Evolutionary conservation across 2,888 invertebrate genomes (phyloP).

Genomic region (Tenthredo livida): DNA sequence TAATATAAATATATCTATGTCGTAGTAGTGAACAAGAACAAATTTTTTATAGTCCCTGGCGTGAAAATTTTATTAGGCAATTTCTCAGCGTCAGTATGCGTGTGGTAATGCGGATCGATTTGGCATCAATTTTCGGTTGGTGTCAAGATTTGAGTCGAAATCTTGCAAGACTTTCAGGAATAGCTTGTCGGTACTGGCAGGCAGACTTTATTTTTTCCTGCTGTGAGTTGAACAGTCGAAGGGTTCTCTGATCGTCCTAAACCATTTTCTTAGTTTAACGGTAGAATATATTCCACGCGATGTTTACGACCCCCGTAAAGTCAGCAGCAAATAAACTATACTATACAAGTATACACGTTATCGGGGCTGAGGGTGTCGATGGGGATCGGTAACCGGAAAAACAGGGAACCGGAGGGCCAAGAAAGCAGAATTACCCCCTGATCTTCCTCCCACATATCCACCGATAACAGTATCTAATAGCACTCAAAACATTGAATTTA

Average conservation of each 20-base stretch:
- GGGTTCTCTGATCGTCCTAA: background rate
- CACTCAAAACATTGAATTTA: conserved; percentile 38
- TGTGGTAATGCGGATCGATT: background rate
- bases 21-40: too few relatives aligned
- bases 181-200: background rate
- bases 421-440: background rate
- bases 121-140: background rate
- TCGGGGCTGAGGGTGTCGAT: background rate
- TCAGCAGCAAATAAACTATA: conserved; percentile 33
- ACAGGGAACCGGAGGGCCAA: background rate
- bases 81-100: background rate
- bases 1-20: too few relatives aligned
- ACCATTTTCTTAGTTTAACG: conserved; percentile 11
- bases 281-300: conserved; percentile 26
- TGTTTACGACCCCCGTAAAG: conserved; percentile 27
- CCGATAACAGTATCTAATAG: conserved; percentile 5
- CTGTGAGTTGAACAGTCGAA: background rate
- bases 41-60: too few relatives aligned
- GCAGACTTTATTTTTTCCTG: background rate
- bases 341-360: conserved; percentile 17
- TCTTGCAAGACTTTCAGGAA: background rate
- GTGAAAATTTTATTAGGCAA: background rate
- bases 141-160: background rate
- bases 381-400: background rate
- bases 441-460: background rate